Evolutionary conservation across 2,797 vertebrate species (phyloP).

Genomic region (Enteromius radiatus): DNA sequence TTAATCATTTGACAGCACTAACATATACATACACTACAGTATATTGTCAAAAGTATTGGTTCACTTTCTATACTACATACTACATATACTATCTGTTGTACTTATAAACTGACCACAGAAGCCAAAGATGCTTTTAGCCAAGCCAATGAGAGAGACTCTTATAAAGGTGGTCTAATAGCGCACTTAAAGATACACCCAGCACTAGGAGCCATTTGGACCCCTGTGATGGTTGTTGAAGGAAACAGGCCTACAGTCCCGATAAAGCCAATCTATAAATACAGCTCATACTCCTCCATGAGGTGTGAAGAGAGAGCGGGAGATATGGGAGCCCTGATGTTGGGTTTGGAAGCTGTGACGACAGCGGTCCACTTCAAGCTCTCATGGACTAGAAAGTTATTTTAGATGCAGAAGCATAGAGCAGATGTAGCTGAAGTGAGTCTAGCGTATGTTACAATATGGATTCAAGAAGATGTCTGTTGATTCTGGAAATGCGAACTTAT

Average conservation of each 20-base stretch:
- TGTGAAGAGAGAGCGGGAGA: slow-evolving; percentile 1
- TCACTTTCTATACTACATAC: too few species aligned
- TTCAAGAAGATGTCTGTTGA: background rate
- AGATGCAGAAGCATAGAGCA: background rate
- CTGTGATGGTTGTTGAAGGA: slow-evolving; percentile 15
- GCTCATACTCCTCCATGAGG: slow-evolving; percentile 6
- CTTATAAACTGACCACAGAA: background rate
- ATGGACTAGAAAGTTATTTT: background rate
- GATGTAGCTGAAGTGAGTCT: background rate
- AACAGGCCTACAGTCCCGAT: slow-evolving; percentile 38
- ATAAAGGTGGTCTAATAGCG: slow-evolving; percentile 39
- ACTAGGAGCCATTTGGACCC: slow-evolving; percentile 2
- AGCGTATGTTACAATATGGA: background rate
- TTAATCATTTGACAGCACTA: too few species aligned
- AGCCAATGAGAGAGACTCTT: slow-evolving; percentile 3
- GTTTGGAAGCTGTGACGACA: slow-evolving; percentile 21
- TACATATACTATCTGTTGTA: slow-evolving; percentile 8
- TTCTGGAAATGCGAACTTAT: background rate
- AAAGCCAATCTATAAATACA: slow-evolving; percentile 46
- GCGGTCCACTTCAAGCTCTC: slow-evolving; percentile 32
- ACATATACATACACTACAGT: too few species aligned
- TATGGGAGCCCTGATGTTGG: slow-evolving; percentile 4
- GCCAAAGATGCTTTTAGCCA: slow-evolving; percentile 27
- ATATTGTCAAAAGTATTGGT: too few species aligned
- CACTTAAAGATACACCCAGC: slow-evolving; percentile 32